A percentile compares a stretch with the other conserved stretches of the same genome.
These are phyloP conservation scores for Sebastes minor DNA, from an alignment of 2,797 vertebrate genomes.

Conservation along the genomic window DNA sequence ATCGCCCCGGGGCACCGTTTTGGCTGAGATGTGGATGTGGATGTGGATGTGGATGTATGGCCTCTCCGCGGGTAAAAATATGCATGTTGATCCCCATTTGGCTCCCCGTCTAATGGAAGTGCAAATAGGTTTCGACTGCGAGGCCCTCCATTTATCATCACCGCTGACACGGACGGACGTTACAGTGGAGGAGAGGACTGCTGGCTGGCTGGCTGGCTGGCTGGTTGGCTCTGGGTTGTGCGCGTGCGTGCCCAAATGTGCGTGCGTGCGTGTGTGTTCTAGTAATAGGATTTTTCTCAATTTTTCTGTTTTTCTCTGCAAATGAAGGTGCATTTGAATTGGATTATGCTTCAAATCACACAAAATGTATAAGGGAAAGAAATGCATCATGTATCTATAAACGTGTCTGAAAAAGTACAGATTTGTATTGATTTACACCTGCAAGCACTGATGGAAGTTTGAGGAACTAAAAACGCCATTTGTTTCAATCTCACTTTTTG, in stretches of 20 bases:
- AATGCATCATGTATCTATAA: neutral
- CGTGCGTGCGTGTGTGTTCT: neutral
- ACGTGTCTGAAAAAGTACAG: no score
- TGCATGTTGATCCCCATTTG: constrained; percentile 91
- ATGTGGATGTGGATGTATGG: constrained; percentile 75
- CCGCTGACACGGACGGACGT: constrained; percentile 81
- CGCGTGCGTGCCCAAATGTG: constrained; percentile 6
- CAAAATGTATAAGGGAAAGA: neutral
- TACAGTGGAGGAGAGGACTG: constrained; percentile 52
- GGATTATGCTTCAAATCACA: neutral
- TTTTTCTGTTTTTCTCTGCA: neutral
- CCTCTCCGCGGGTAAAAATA: constrained; percentile 87
- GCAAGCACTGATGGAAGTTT: neutral
- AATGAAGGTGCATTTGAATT: neutral
- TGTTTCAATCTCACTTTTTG: neutral
- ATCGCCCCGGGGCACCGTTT: constrained; percentile 85
- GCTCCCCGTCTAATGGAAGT: constrained; percentile 90
- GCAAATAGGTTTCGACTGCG: constrained; percentile 93
- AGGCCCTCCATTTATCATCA: constrained; percentile 89
- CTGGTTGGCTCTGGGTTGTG: constrained; percentile 8
- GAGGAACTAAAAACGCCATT: neutral
- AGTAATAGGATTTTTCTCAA: neutral
- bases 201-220: constrained; percentile 15
- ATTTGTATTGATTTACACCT: no score
- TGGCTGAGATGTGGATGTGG: constrained; percentile 81